Base-by-base conservation (phyloP, 2,113 vertebrate genomes). In the Callorhinus ursinus region DNA sequence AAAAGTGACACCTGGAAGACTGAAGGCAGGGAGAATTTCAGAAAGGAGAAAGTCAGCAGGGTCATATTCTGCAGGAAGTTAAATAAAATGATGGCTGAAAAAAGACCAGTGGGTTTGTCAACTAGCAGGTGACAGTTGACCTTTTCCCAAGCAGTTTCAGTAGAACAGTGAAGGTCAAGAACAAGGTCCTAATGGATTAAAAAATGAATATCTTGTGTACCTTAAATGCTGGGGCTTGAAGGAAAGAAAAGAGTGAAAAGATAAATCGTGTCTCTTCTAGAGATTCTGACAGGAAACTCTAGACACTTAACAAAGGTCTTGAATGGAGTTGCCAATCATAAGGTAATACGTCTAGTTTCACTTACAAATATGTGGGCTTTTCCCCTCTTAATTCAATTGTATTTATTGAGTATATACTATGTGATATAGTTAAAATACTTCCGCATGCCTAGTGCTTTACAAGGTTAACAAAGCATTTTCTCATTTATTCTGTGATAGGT, bases 291-390 rank as follows among this genome's bases (percentile, higher is more conserved):
- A 81, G 65, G 55, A 53, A 92, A 91, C 22, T 63, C 24, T 82
- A 57, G 87, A 76, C 5, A 46, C 19, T 84, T 81, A 79, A 79
- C 2, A 80, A 85, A 33, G 14, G 1, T 63, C 63, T 92, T 89
- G 18, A 84, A 81, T 65, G 18, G 13, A 59, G 18, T 80, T 85
- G 31, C 12, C 39, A 91, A 8, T 84, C 65, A 28, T 12, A 72
- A 49, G 88, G 88, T 69, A 59, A 59, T 90, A 88, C 92, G 51
- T 51, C n/a, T 46, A 80, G n/a, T 95, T 88, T 95, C 85, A 76
- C 63, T 86, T 92, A 74, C 33, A 85, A 59, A 42, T 61, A 65
- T 42, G 28, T 85, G 33, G 5, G 42, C 51, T 53, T 36, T 24
- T 19, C 2, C n/a, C 8, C 28, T 39, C 88, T 95, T 84, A 33